phyloP scores from a whole-genome alignment of 2,113 vertebrate species.

The Ctenodactylus gundi region DNA sequence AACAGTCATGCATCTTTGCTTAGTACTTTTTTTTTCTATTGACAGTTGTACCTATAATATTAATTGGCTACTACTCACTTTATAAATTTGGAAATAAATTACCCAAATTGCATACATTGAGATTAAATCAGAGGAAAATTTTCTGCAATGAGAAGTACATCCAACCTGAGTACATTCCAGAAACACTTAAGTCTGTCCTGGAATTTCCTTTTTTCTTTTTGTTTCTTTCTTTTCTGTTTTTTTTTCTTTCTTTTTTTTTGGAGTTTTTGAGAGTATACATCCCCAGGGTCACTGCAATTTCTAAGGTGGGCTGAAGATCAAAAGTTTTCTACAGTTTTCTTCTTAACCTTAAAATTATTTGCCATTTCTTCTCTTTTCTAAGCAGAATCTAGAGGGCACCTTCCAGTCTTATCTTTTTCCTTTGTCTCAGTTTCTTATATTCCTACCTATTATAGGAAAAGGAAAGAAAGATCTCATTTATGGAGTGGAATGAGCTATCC shows the following conservation, averaged over 20 bases:
- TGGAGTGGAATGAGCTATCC: neutral
- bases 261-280: neutral
- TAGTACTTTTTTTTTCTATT: slow-evolving; percentile 1
- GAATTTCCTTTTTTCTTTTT: slow-evolving; percentile 2
- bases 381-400: accelerated
- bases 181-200: neutral
- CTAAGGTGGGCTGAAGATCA: neutral
- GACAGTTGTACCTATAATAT: neutral
- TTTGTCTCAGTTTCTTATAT: neutral
- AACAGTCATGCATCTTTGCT: neutral
- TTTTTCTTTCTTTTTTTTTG: no score
- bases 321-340: neutral
- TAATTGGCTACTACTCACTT: neutral
- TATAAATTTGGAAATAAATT: slow-evolving; percentile 8
- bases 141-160: neutral
- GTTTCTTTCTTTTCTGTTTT: no score
- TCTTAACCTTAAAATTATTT: neutral
- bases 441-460: neutral
- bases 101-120: neutral
- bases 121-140: neutral
- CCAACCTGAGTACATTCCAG: neutral
- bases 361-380: neutral
- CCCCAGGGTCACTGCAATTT: neutral
- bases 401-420: neutral
- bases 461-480: neutral